Evolutionary conservation across 1,140 invertebrate species (phyloP), one percentile per base, ranked within the genome.

Genomic region (Zaprionus africanus): DNA sequence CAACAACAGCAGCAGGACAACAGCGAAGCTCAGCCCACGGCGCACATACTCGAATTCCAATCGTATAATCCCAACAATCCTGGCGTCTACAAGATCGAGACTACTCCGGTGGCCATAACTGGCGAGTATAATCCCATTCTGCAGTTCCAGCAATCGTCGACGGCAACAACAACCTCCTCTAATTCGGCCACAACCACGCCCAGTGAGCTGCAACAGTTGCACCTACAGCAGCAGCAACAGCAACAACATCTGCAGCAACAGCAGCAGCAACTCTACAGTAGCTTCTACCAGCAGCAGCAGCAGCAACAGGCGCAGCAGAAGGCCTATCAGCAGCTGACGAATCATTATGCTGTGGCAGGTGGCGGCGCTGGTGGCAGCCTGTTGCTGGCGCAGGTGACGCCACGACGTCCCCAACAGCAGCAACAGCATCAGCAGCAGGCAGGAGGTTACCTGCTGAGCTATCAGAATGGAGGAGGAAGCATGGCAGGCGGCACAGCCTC

Each of bases 31-130:
- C 17, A 84, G 5, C 91, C 80, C 6, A 74, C 84, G 1, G 86
- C 91, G 0, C 88, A 92, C 43, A 92, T 93, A 36, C 73, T 93
- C 4, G 92, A 93, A 60, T 93, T 92, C 69, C 92, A 93, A 61
- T 93, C 92, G 0, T 93, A 93, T 67, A 93, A 93, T 71, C 92
- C 92, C 4, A 93, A 92, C 22, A 93, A 93, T 80, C 92, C 92
- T 11, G 92, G 91, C 11, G 91, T 93, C 11, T 93, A 91, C 49
- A 93, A 93, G 78, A 92, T 93, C 13, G 92, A 93, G 49, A 93
- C 92, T 0, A 93, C 92, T 3, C 92, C 92, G 0, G 92, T 93
- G 12, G 92, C 92, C 53, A 93, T 93, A 11, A 93, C 92, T 0
- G 91, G 91, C 2, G 92, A 93, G 65, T 93, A 93, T 43, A 93